Evolutionary conservation across 2,797 vertebrate genomes (phyloP), one percentile per base, ranked within the genome.

Genomic region (Myiothlypis coronata): DNA sequence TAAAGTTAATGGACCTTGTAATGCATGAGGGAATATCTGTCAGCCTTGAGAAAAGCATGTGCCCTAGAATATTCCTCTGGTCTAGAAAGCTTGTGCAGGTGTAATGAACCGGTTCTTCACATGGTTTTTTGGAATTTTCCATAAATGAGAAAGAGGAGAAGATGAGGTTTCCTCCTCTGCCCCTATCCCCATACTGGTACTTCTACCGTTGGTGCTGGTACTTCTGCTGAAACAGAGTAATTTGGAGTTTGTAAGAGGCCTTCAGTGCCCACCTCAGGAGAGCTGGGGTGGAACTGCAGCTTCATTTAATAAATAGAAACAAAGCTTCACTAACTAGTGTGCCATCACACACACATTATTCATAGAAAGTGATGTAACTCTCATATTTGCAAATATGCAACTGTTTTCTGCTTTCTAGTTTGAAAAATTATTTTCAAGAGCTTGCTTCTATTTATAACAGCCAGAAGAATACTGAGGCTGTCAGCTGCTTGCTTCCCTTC

Each of bases 361-460:
- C 76, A 52, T 3, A 69, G 61, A 59, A 83, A 84, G 55, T 49
- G 32, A 20, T 81, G 22, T 34, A 72, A 59, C 43, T 60, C 64
- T 76, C 39, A 6, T 81, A 59, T 91, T 95, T 94, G 84, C 74
- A 86, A 91, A 57, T 64, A 81, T 2, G 18, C 47, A 52, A 86
- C 63, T 92, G 63, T 86, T 79, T 90, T 76, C 72, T 90, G 50
- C 61, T 86, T 60, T 83, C 61, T 55, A 88, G 80, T 72, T 83
- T 61, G 53, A 83, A 88, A 83, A 91, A 64, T 35, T 60, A 60
- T 83, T 94, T 94, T 95, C 82, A 90, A 91, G 83, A 75, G 55
- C 30, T 96, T 83, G 69, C 64, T 94, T 90, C 94, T 92, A 94
- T 84, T 85, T 90, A 61, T 95, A 75, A 79, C 4, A 67, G 30